Conservation (phyloP, 2,888 invertebrate species). For the Amphimallon solstitiale region DNA sequence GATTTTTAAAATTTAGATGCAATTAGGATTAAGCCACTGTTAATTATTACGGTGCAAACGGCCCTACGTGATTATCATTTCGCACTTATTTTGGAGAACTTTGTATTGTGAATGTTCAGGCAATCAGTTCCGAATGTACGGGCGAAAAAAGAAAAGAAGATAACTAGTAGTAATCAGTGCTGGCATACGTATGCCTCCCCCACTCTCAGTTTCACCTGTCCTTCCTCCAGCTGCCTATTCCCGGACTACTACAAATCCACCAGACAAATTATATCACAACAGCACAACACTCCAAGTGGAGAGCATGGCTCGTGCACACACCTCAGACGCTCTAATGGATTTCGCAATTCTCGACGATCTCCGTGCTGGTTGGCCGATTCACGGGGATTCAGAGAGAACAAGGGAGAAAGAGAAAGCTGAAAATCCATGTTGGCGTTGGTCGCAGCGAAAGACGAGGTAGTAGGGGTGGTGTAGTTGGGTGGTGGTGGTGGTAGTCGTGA, state of each 20-base stretch:
- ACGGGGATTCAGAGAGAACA: background rate
- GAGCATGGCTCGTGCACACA: background rate
- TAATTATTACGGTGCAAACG: background rate
- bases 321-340: slow-evolving; percentile 28
- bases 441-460: slow-evolving; percentile 65
- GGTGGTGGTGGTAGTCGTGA: slow-evolving; percentile 67
- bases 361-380: slow-evolving; percentile 14
- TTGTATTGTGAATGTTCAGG: background rate
- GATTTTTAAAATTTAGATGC: too few species aligned
- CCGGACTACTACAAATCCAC: background rate
- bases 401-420: background rate
- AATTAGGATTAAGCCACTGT: too few species aligned
- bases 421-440: too few species aligned
- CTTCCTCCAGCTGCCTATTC: slow-evolving; percentile 8
- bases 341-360: slow-evolving; percentile 1
- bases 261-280: slow-evolving; percentile 14
- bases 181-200: background rate
- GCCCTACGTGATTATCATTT: too few species aligned
- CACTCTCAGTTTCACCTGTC: background rate
- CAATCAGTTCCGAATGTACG: background rate
- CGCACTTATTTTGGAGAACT: slow-evolving; percentile 13
- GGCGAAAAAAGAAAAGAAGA: background rate
- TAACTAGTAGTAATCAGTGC: background rate
- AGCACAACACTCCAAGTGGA: background rate
- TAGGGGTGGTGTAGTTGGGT: slow-evolving; percentile 61